A percentile compares a stretch with the other conserved stretches of the same genome.
Evolutionary conservation across 2,888 invertebrate species (phyloP).

Genomic region (Eulithis testata): DNA sequence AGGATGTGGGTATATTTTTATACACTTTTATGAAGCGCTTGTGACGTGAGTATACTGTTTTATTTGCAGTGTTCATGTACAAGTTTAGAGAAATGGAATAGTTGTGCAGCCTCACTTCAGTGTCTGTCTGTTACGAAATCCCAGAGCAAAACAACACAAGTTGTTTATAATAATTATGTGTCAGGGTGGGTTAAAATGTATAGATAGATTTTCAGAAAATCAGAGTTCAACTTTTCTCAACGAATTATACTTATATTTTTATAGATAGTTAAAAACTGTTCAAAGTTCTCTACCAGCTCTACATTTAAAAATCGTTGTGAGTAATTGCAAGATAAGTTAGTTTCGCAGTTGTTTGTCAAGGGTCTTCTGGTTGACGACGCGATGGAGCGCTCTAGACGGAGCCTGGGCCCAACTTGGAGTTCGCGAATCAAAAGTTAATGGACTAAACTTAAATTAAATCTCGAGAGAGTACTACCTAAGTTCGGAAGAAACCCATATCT

Average conservation of each 20-base stretch:
- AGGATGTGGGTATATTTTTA: constrained; percentile 18
- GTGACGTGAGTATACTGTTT: neutral
- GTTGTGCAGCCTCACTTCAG: neutral
- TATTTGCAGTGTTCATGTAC: neutral
- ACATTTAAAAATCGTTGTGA: constrained; percentile 17
- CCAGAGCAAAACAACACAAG: too few species aligned
- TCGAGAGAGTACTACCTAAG: neutral
- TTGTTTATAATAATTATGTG: too few species aligned
- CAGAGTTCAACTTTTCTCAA: too few species aligned
- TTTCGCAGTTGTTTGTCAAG: constrained; percentile 44
- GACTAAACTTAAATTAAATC: constrained; percentile 9
- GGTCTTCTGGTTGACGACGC: constrained; percentile 40
- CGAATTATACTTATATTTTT: neutral
- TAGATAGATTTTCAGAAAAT: too few species aligned
- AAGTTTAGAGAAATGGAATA: neutral
- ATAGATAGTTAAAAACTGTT: constrained; percentile 1
- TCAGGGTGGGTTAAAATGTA: too few species aligned
- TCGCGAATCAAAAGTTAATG: constrained; percentile 22
- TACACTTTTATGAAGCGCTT: constrained; percentile 5
- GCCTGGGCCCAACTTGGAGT: constrained; percentile 39
- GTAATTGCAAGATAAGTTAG: constrained; percentile 31
- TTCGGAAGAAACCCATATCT: neutral
- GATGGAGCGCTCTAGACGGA: constrained; percentile 36
- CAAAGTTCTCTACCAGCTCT: constrained; percentile 4
- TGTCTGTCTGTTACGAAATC: too few species aligned